Conservation (phyloP, 2,113 vertebrate species). For the Kobus ellipsiprymnus region DNA sequence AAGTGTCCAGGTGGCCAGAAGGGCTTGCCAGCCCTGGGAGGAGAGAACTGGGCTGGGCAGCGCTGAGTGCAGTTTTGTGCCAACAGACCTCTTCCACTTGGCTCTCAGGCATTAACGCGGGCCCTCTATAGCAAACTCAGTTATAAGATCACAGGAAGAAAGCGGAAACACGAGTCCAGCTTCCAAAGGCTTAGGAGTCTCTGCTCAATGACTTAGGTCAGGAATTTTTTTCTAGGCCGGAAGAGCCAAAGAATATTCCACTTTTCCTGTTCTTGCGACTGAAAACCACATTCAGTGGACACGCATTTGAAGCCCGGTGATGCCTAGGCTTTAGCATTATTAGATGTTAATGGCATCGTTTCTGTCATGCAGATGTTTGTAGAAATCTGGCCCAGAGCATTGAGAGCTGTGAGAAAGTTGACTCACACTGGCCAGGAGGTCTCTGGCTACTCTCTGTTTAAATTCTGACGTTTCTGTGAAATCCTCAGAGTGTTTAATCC, state of each 20-base stretch:
- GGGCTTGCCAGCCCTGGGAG: conserved; percentile 15
- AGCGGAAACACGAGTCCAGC: not conserved
- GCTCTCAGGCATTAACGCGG: not conserved
- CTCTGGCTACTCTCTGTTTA: conserved; percentile 71
- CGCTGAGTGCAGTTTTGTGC: not conserved
- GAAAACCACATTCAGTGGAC: conserved; percentile 38
- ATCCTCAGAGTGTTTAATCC: conserved; percentile 78
- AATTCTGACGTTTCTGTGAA: conserved; percentile 82
- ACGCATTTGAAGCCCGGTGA: conserved; percentile 22
- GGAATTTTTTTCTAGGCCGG: conserved; percentile 28
- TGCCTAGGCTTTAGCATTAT: conserved; percentile 36
- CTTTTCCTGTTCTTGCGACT: conserved; percentile 52
- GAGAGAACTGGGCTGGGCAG: not conserved
- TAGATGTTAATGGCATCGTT: conserved; percentile 18
- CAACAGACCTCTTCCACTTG: not conserved
- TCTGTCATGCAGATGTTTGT: conserved; percentile 47
- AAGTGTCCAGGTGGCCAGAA: not conserved
- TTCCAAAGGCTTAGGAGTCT: not conserved
- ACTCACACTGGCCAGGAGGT: conserved; percentile 65
- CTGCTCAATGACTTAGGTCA: not conserved
- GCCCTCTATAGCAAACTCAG: conserved; percentile 9
- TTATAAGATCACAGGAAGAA: not conserved
- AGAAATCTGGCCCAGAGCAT: conserved; percentile 63
- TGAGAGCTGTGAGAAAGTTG: conserved; percentile 55
- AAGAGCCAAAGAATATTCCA: conserved; percentile 47